These are phyloP conservation scores for Drosophila equinoxialis DNA, from an alignment of 1,140 invertebrate genomes.

Conservation along the genomic window DNA sequence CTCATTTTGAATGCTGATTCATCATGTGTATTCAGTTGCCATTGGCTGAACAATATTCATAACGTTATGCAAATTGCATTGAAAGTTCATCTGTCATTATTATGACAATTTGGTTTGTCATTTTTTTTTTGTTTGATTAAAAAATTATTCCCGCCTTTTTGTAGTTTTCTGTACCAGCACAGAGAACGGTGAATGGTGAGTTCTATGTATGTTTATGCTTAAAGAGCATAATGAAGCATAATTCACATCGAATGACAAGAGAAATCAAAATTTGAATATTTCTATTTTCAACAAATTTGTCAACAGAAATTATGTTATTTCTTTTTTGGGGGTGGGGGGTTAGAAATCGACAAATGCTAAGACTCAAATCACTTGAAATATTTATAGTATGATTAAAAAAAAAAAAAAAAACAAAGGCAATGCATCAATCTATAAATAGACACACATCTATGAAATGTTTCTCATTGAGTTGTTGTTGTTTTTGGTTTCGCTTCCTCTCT, in stretches of 20 bases:
- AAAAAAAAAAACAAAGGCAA: background rate
- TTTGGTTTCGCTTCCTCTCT: background rate
- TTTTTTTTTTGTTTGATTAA: constrained; percentile 27
- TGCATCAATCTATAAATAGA: constrained; percentile 7
- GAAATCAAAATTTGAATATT: background rate
- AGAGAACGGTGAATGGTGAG: background rate
- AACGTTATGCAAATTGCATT: constrained; percentile 51
- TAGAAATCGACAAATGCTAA: constrained; percentile 1
- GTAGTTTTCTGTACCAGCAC: background rate
- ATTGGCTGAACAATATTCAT: background rate
- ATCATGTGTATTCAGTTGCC: background rate
- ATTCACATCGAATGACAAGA: background rate
- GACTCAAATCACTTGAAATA: constrained; percentile 11
- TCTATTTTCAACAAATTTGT: constrained; percentile 1
- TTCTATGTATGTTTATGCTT: background rate
- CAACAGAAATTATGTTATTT: constrained; percentile 2
- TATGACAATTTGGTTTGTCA: constrained; percentile 37
- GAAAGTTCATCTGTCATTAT: constrained; percentile 62
- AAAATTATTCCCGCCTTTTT: constrained; percentile 10
- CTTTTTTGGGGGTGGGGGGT: too few relatives aligned
- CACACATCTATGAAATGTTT: constrained; percentile 10
- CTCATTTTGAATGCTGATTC: background rate
- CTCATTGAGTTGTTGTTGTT: constrained; percentile 1
- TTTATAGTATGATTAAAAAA: constrained; percentile 9
- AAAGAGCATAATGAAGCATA: background rate